Base-by-base conservation (phyloP, 2,113 vertebrate species). In the Numenius arquata region DNA sequence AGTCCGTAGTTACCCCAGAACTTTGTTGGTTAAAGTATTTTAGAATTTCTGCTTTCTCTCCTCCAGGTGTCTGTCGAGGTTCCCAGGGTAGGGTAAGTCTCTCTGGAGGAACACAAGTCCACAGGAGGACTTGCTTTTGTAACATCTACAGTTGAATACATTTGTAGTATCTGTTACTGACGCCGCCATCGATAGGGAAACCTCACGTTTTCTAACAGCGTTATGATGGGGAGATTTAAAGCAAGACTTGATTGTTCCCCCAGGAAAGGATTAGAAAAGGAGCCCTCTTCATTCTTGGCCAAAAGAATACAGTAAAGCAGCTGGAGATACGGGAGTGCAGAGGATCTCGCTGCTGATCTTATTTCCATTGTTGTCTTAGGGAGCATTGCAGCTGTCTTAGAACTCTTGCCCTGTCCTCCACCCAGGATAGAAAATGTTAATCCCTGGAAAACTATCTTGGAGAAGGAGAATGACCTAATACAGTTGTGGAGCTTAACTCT, bases 111-210 rank as follows among this genome's bases (percentile, higher is more conserved):
- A 56, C 50, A 52, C 38, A 26, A 3, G 59, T 58, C 66, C 23
- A 1, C 5, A 27, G 67, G 18, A 72, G 32, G 22, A 22, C 27
- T 48, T 38, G 23, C 53, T 55, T 29, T 26, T 43, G 19, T 34
- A 4, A 8, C 38, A 47, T 3, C 45, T 12, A 0, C 23, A 12
- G 0, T 58, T 50, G 5, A 40, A 10, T n/a, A 14, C 7, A 16
- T 26, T 11, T 45, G 11, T 29, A 2, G 13, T 36, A 0, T 6
- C 43, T 87, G 68, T 36, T 5, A 5, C 52, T 45, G 87, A 32
- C 56, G 47, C 56, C 67, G 27, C 13, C 55, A n/a, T 43, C 20
- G 5, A 6, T 4, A 52, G 41, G 73, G 91, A 43, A 41, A 12
- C 11, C 43, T 85, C 45, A 3, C 7, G 0, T 61, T 38, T 55